Evolutionary conservation across 2,888 invertebrate species (phyloP).

Genomic region (Ischnus inquisitorius): DNA sequence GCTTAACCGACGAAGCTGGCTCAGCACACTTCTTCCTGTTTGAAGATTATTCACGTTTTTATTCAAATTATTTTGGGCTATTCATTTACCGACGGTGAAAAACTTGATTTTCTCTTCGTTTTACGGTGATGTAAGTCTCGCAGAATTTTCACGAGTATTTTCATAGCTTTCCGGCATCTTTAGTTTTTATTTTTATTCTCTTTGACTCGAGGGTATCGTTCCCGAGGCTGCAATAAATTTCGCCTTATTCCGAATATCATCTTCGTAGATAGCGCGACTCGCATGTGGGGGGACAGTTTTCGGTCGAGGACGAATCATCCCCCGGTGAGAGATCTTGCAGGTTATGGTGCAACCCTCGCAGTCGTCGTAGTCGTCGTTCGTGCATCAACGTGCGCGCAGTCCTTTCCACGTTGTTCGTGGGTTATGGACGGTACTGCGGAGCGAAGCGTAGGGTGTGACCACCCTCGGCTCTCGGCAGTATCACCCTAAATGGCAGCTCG

Average conservation of each 20-base stretch:
- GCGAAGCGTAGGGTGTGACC: slow-evolving; percentile 73
- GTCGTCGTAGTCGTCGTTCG: slow-evolving; percentile 3
- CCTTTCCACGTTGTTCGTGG: slow-evolving; percentile 77
- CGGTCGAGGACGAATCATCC: slow-evolving; percentile 36
- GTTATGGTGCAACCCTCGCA: slow-evolving; percentile 17
- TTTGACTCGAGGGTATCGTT: neutral
- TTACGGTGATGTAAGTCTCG: neutral
- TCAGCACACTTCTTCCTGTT: neutral
- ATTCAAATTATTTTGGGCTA: neutral
- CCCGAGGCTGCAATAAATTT: slow-evolving; percentile 14
- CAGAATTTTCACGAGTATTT: neutral
- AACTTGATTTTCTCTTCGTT: neutral
- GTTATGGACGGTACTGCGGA: slow-evolving; percentile 69
- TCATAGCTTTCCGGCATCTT: neutral
- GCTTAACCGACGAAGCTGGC: neutral
- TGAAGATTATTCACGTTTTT: neutral
- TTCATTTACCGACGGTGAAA: neutral
- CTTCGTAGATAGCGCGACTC: neutral
- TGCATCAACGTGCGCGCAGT: slow-evolving; percentile 3
- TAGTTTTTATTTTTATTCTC: neutral
- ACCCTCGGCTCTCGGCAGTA: slow-evolving; percentile 73
- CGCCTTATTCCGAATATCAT: slow-evolving; percentile 2
- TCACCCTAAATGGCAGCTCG: slow-evolving; percentile 82
- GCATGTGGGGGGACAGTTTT: slow-evolving; percentile 21
- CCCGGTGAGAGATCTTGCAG: slow-evolving; percentile 28